Evolutionary conservation across 2,888 invertebrate species (phyloP).

Genomic region (Hypsopygia costalis): DNA sequence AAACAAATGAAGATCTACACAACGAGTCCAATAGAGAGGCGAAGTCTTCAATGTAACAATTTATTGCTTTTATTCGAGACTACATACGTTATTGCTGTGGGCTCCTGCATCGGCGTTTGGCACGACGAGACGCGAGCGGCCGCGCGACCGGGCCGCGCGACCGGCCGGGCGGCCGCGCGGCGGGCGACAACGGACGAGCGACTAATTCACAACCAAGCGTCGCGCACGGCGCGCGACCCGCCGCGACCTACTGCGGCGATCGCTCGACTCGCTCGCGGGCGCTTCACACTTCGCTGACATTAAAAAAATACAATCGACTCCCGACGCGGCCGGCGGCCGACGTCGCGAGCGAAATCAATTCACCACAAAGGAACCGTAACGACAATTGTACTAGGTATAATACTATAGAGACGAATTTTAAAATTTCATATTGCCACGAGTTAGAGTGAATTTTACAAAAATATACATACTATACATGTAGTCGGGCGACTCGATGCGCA

Average conservation of each 20-base stretch:
- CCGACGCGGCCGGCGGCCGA: background rate
- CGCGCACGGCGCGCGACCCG: constrained; percentile 31
- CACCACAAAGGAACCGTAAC: constrained; percentile 36
- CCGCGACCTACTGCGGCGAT: too few relatives aligned
- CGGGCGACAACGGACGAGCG: constrained; percentile 32
- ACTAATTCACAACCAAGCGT: constrained; percentile 69
- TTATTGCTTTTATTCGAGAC: constrained; percentile 46
- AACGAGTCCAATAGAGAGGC: constrained; percentile 10
- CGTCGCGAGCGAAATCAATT: constrained; percentile 16
- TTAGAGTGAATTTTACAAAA: constrained; percentile 76
- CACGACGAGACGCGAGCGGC: constrained; percentile 45
- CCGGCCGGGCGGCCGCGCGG: constrained; percentile 13
- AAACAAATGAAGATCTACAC: background rate
- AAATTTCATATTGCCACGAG: constrained; percentile 73
- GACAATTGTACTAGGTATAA: constrained; percentile 72
- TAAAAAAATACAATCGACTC: background rate
- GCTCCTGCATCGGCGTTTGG: constrained; percentile 47
- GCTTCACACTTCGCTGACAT: too few relatives aligned
- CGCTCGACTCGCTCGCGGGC: too few relatives aligned
- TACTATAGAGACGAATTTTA: constrained; percentile 62
- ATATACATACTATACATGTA: constrained; percentile 78
- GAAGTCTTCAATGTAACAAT: constrained; percentile 7
- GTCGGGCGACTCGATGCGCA: constrained; percentile 62
- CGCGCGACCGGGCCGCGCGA: constrained; percentile 4
- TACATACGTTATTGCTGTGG: constrained; percentile 54